Percentiles rank a stretch among this genome's conserved stretches.
phyloP scores from a whole-genome alignment of 2,797 vertebrate genomes.

The Thunnus albacares region DNA sequence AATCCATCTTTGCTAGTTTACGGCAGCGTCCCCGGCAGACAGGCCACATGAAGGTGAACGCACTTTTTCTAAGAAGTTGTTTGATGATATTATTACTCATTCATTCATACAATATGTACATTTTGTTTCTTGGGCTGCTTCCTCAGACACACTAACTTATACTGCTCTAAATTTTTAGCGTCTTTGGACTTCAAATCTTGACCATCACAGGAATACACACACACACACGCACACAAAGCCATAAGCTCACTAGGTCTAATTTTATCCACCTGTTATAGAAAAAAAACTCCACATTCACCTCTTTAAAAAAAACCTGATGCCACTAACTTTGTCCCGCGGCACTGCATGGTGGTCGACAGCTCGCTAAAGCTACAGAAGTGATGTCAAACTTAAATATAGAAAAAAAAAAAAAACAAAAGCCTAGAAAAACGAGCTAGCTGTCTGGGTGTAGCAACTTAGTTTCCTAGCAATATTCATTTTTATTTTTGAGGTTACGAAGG shows the following conservation, averaged over 20 bases:
- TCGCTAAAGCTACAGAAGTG: constrained; percentile 38
- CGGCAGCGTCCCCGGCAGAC: constrained; percentile 13
- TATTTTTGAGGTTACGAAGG: constrained; percentile 10
- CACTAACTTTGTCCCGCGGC: constrained; percentile 32
- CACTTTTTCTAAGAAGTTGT: constrained; percentile 22
- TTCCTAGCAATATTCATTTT: constrained; percentile 46
- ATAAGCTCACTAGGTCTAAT: not conserved
- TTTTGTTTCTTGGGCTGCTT: constrained; percentile 17
- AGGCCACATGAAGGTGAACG: constrained; percentile 9
- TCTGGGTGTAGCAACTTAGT: constrained; percentile 51
- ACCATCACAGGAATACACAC: not conserved
- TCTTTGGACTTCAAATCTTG: not conserved
- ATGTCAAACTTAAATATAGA: constrained; percentile 28
- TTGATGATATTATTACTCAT: not conserved
- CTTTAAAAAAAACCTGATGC: constrained; percentile 8
- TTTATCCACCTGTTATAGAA: not conserved
- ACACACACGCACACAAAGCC: not conserved
- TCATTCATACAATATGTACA: not conserved
- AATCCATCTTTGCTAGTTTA: not conserved
- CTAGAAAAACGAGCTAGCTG: not conserved
- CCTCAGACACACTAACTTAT: constrained; percentile 28
- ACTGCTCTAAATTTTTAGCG: not conserved
- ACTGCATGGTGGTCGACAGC: constrained; percentile 29
- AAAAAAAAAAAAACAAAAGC: not conserved
- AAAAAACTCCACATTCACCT: not conserved